Base-by-base conservation (phyloP, 2,797 vertebrate genomes). In the Pogoniulus pusillus region DNA sequence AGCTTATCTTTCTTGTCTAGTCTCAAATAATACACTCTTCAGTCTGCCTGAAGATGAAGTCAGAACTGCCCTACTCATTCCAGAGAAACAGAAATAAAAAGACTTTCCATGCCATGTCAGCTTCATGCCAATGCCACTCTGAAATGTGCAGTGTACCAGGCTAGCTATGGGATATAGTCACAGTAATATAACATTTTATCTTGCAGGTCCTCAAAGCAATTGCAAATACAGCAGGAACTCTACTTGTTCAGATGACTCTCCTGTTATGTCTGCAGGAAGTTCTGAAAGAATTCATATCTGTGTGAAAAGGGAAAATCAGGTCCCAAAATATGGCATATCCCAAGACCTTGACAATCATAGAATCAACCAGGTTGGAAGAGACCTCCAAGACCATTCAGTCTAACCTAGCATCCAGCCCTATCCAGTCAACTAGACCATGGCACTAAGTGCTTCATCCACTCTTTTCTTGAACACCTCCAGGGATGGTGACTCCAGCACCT, bases 211-310 rank as follows among this genome's bases (percentile, higher is more conserved):
- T 77, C 62, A 65, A 43, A 57, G 43, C 47, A 24, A 43, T 27
- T 85, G 60, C 23, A 89, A 85, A 76, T 17, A 68, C 64, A 24
- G 71, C 29, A 45, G 45, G 32, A 71, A 45, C 3, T 29, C 5
- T 57, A 29, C 55, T 4, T 18, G 10, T 23, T 37, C 34, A 32
- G 13, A 41, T 10, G 8, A 58, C 18, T 9, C 4, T 10, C 29
- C 54, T 23, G 12, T 71, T 17, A 14, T 62, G 12, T 9, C 23
- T 53, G 26, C 43, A 60, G 23, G 22, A 60, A 5, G 6, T 16
- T 41, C 11, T 84, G 16, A 4, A 26, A 65, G 47, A 54, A 29
- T 29, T 66, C 83, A 47, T 0, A 0, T 30, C 16, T 32, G 4
- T 11, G 29, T 49, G 20, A 69, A 79, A 85, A 5, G 2, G 3